Percentiles rank a stretch among this genome's conserved stretches.
Conservation (phyloP, 2,113 vertebrate genomes). For the Steatornis caripensis region DNA sequence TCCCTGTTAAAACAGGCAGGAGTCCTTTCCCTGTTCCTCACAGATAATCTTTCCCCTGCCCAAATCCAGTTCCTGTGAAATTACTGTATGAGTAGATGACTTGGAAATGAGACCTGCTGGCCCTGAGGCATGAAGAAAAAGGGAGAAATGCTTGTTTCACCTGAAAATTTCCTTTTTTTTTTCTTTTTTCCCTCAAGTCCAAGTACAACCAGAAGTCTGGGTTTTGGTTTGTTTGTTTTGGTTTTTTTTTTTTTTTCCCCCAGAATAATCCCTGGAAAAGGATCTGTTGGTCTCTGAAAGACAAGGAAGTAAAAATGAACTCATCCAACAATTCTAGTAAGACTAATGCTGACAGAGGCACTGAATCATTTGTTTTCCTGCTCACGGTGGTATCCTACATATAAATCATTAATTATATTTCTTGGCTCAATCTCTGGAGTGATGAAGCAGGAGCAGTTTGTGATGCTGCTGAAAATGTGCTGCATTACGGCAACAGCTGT, state of each 20-base stretch:
- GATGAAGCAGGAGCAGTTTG: background rate
- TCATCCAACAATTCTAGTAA: background rate
- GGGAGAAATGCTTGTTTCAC: background rate
- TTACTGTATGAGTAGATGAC: background rate
- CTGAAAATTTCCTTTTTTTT: background rate
- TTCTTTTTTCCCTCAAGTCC: background rate
- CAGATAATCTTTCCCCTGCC: background rate
- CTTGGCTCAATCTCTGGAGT: background rate
- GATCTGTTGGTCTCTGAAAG: background rate
- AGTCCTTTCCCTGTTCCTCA: background rate
- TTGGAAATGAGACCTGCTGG: background rate
- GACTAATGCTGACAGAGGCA: background rate
- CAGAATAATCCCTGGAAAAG: background rate
- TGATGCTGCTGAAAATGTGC: background rate
- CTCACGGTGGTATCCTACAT: background rate
- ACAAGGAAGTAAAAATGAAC: background rate
- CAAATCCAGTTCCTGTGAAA: background rate
- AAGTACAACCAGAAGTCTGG: background rate
- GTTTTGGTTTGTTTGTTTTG: too few relatives aligned
- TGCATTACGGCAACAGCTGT: background rate
- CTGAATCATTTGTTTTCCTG: background rate
- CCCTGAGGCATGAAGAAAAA: background rate
- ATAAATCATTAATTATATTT: background rate
- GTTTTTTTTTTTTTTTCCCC: background rate
- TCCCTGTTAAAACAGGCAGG: background rate